Base-by-base conservation (phyloP, 2,888 invertebrate genomes). In the Steinernema scapterisci region DNA sequence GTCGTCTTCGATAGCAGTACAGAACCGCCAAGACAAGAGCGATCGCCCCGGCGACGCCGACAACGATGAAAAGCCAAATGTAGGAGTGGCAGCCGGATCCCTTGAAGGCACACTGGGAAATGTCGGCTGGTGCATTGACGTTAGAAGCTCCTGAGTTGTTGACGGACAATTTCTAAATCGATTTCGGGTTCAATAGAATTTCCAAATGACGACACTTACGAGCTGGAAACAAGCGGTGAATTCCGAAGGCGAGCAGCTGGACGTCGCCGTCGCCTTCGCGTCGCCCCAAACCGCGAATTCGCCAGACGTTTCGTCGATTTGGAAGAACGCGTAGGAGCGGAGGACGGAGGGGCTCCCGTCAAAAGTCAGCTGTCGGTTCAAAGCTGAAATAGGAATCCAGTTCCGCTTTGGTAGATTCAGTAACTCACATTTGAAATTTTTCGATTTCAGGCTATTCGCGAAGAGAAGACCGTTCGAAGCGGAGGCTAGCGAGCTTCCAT, bases 91-190 rank as follows among this genome's bases (percentile, higher is more conserved):
- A 78, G n/a, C 46, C 72, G 72, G 23, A n/a, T n/a, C 79, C 79
- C 13, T 23, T 72, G 63, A 80, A 81, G 70, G 72, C 75, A 71
- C 81, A 80, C 71, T 63, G 51, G 51, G 79, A 70, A 11, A 80
- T 46, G n/a, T n/a, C 43, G n/a, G 44, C 71, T 63, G 21, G 63
- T 70, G n/a, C n/a, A n/a, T n/a, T n/a, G 77, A 80, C 16, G 54
- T 44, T 3, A 44, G 7, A 27, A 44, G 45, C 46, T 73, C 73
- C 5, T 31, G 45, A 6, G 73, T 43, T 19, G 63, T 71, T 31
- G 73, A 23, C 13, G 19, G 45, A 48, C 23, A 51, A 6, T 21
- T 44, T 23, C 25, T 25, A 1, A 71, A 74, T 31, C 21, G 38
- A 27, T 38, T 21, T n/a, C 5, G 38, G 38, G 38, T n/a, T n/a